A percentile compares a stretch with the other conserved stretches of the same genome.
phyloP scores from a whole-genome alignment of 2,797 vertebrate genomes.

The Huso huso region DNA sequence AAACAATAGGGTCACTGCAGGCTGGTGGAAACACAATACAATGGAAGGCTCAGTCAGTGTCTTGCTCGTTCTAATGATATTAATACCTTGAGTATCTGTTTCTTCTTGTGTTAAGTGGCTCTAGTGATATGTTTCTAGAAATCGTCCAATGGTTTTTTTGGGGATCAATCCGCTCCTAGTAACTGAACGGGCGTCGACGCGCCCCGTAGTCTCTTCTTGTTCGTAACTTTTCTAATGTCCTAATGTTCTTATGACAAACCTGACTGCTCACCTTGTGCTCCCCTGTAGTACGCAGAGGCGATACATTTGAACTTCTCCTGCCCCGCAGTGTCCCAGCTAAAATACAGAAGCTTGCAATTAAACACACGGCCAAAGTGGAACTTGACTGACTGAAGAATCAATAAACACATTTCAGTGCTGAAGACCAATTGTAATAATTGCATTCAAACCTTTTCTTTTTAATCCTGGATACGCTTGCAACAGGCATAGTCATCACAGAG shows the following conservation, averaged over 20 bases:
- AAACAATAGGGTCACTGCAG: neutral
- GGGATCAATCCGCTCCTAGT: too few species aligned
- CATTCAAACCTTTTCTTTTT: neutral
- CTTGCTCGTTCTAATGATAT: neutral
- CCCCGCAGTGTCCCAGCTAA: constrained; percentile 90
- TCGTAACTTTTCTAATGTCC: too few species aligned
- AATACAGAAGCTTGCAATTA: neutral
- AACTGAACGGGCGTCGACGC: too few species aligned
- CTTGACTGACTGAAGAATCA: neutral
- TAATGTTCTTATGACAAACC: too few species aligned
- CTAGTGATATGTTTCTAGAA: too few species aligned
- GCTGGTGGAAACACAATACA: too few species aligned
- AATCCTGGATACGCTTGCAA: neutral
- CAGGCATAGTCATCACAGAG: neutral
- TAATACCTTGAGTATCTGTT: too few species aligned
- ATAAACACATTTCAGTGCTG: neutral
- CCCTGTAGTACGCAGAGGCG: constrained; percentile 81
- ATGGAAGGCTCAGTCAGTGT: neutral
- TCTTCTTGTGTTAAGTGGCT: too few species aligned
- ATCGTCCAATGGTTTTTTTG: too few species aligned
- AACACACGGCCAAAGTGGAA: neutral
- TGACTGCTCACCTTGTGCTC: constrained; percentile 69
- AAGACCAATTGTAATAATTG: neutral
- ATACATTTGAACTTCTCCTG: constrained; percentile 95
- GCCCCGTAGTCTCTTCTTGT: too few species aligned